Evolutionary conservation across 1,140 invertebrate species (phyloP), one percentile per base, ranked within the genome.

Genomic region (Danaus melanippus): DNA sequence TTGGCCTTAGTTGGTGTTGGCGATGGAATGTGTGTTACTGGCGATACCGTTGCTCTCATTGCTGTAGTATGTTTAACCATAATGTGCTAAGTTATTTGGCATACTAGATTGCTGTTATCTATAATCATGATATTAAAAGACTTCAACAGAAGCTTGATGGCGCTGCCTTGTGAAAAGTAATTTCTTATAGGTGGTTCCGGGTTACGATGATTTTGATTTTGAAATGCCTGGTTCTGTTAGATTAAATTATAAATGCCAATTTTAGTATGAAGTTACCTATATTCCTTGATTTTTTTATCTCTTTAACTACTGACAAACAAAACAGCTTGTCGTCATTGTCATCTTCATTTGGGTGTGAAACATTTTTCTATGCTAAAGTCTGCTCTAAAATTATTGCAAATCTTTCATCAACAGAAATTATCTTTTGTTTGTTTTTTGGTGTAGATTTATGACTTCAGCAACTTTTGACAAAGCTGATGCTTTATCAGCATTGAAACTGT

Each of bases 241-340:
- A 61, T 61, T 52, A 56, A 55, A 51, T 61, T 53, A 57, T 58
- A 57, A 46, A 69, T 64, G 41, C 11, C 56, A 64, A 67, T 69
- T 59, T 69, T 67, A 55, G 64, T 64, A n/a, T 56, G 53, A 53
- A 53, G 51, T 40, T 60, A 61, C 39, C 45, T 60, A 65, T 70
- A 56, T 67, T 59, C 62, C 42, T 61, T 65, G 21, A 70, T n/a
- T 50, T 62, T 67, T 65, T 67, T 67, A 60, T 63, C 56, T 67
- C 56, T 64, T 65, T 70, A 65, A 65, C 52, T 21, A 67, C 54
- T 62, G 65, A 67, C 59, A 65, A 62, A 67, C 58, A 70, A 67
- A 67, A 67, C 56, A 70, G 58, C 54, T 70, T 70, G 49, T 70
- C 65, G 56, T 65, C 58, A 65, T 67, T 53, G 47, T 70, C 65